Percentiles rank a stretch among this genome's conserved stretches.
These are phyloP conservation scores for Hemibagrus wyckioides DNA, from an alignment of 2,113 vertebrate species.

Conservation along the genomic window DNA sequence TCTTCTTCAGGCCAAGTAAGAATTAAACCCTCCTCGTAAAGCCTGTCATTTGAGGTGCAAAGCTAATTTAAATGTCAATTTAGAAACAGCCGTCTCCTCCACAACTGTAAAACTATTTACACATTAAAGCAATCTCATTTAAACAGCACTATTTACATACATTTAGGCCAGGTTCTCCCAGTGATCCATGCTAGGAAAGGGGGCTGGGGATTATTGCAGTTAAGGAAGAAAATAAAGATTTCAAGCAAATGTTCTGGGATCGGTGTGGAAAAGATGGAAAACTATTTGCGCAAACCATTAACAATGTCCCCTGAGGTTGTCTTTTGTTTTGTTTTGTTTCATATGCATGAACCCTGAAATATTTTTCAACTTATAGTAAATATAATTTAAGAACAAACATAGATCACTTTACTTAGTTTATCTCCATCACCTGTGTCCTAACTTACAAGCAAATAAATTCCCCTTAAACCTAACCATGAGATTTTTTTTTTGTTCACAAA, in stretches of 20 bases:
- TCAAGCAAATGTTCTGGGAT: not conserved
- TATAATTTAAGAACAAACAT: constrained; percentile 44
- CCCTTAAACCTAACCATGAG: not conserved
- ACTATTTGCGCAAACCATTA: constrained; percentile 13
- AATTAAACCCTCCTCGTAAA: not conserved
- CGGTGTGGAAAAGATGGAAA: constrained; percentile 1
- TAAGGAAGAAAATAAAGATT: not conserved
- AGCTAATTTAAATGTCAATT: not conserved
- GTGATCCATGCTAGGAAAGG: not conserved
- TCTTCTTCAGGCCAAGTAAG: not conserved
- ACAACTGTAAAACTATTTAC: constrained; percentile 2
- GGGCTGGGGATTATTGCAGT: constrained; percentile 31
- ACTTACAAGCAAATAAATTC: constrained; percentile 21
- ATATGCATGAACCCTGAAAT: constrained; percentile 41
- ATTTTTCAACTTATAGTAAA: constrained; percentile 18
- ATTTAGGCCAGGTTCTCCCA: not conserved
- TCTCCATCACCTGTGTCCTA: constrained; percentile 31
- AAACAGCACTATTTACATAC: not conserved
- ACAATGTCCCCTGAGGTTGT: constrained; percentile 49
- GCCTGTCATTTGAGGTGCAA: not conserved
- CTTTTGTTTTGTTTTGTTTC: constrained; percentile 22
- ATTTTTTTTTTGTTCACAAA: constrained; percentile 51
- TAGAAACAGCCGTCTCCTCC: not conserved
- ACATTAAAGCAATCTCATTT: constrained; percentile 11
- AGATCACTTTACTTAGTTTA: constrained; percentile 27